Conservation (phyloP, 2,888 invertebrate species). For the Pocota personata region DNA sequence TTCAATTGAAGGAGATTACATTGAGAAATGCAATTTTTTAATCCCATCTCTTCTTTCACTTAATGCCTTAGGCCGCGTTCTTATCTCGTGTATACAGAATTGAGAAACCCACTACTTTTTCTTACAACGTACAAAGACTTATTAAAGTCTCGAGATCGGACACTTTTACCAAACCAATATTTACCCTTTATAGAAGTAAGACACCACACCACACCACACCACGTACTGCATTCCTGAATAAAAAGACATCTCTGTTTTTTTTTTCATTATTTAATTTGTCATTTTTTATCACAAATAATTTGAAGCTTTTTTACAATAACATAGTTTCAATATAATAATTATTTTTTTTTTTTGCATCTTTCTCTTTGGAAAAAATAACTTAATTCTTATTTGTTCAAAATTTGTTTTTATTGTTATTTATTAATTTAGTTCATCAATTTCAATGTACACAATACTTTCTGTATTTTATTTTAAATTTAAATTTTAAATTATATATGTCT, state of each 20-base stretch:
- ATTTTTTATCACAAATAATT: constrained; percentile 73
- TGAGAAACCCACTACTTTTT: too few relatives aligned
- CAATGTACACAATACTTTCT: constrained; percentile 49
- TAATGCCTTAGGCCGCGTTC: too few relatives aligned
- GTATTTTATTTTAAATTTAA: constrained; percentile 1
- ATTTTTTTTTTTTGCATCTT: not conserved
- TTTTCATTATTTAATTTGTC: constrained; percentile 66
- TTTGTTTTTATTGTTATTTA: constrained; percentile 28
- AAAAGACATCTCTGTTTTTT: not conserved
- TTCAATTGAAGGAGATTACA: too few relatives aligned
- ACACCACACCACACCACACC: too few relatives aligned
- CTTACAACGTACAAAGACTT: too few relatives aligned
- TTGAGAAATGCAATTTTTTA: too few relatives aligned
- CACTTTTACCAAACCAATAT: too few relatives aligned
- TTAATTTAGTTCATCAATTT: constrained; percentile 23
- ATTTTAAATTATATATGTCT: not conserved
- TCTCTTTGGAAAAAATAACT: constrained; percentile 31
- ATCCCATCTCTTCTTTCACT: too few relatives aligned
- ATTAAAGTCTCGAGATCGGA: too few relatives aligned
- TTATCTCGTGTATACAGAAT: too few relatives aligned
- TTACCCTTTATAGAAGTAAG: too few relatives aligned
- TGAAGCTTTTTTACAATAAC: constrained; percentile 73
- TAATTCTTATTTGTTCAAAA: constrained; percentile 35
- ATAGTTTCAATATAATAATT: constrained; percentile 49
- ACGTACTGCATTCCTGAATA: too few relatives aligned